Base-by-base conservation (phyloP, 2,888 invertebrate species). In the Polietes domitor region DNA sequence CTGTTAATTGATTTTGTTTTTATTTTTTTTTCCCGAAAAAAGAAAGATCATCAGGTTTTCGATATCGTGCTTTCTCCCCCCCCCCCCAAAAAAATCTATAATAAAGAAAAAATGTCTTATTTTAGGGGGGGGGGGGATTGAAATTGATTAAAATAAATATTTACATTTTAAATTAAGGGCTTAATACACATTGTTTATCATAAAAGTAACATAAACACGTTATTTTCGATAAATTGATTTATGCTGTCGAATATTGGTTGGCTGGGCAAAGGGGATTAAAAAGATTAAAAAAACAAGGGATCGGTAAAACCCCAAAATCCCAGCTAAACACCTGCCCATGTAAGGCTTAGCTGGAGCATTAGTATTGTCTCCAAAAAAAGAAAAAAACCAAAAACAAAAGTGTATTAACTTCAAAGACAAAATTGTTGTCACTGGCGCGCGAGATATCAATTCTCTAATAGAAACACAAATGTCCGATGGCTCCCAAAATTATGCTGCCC, bases 81-180 rank as follows among this genome's bases (percentile, higher is more conserved):
- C n/a, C n/a, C n/a, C n/a, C n/a, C n/a, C n/a, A n/a, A n/a, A n/a
- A n/a, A n/a, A n/a, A n/a, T n/a, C n/a, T n/a, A n/a, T n/a, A n/a
- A n/a, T n/a, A 41, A 5, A 41, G 10, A 7, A 41, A 41, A 41
- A 7, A 41, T 41, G 41, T 41, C 24, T 55, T 24, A 26, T 53
- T 24, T 24, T 26, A 24, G 2, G 4, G 17, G 58, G 12, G 2
- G 4, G 17, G 58, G 12, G 24, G 2, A 58, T 15, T 1, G 58
- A 58, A 24, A 58, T 26, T 15, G 58, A 24, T 58, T 24, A 26
- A 58, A 58, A 58, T 24, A 58, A 24, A 58, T 58, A 58, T 58
- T 58, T 26, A 53, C 21, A 53, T 53, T 53, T 53, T 53, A 21
- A 53, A 21, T 53, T 19, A 10, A 53, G 53, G 47, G 37, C 37